phyloP scores from a whole-genome alignment of 2,888 invertebrate genomes.

The Epistrophe eligans region DNA sequence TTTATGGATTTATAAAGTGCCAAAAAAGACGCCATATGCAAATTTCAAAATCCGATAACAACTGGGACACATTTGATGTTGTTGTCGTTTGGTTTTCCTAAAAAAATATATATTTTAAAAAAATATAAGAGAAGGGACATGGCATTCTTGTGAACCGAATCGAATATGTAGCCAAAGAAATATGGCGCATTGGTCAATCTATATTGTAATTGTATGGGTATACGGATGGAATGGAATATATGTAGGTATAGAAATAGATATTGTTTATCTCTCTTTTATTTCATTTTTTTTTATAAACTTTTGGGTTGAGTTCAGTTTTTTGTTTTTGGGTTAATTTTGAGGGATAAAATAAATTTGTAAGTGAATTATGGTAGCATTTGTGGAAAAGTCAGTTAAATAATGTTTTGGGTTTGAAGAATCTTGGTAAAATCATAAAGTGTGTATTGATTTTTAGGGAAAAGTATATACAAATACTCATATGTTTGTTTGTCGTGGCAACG shows the following conservation, averaged over 20 bases:
- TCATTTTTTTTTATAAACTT: constrained; percentile 25
- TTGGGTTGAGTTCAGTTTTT: constrained; percentile 44
- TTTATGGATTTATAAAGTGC: constrained; percentile 77
- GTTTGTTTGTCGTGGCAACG: too few relatives aligned
- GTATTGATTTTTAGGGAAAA: too few relatives aligned
- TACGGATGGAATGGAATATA: constrained; percentile 50
- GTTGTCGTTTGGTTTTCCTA: constrained; percentile 62
- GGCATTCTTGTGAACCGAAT: constrained; percentile 4
- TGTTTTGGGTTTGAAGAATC: not conserved
- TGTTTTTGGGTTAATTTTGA: constrained; percentile 70
- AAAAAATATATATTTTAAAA: not conserved
- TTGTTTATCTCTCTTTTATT: not conserved
- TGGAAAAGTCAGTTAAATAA: constrained; percentile 30
- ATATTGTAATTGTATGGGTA: constrained; percentile 47
- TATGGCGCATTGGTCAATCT: constrained; percentile 69
- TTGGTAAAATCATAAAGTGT: not conserved
- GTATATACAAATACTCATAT: too few relatives aligned
- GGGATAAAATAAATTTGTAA: constrained; percentile 71
- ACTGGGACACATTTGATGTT: constrained; percentile 75
- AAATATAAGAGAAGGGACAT: not conserved
- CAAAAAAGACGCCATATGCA: constrained; percentile 75
- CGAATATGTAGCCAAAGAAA: constrained; percentile 44
- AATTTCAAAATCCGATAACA: constrained; percentile 75
- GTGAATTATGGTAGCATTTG: constrained; percentile 63
- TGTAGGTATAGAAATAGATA: not conserved